phyloP scores from a whole-genome alignment of 2,888 invertebrate genomes.

The Tetropium fuscum region DNA sequence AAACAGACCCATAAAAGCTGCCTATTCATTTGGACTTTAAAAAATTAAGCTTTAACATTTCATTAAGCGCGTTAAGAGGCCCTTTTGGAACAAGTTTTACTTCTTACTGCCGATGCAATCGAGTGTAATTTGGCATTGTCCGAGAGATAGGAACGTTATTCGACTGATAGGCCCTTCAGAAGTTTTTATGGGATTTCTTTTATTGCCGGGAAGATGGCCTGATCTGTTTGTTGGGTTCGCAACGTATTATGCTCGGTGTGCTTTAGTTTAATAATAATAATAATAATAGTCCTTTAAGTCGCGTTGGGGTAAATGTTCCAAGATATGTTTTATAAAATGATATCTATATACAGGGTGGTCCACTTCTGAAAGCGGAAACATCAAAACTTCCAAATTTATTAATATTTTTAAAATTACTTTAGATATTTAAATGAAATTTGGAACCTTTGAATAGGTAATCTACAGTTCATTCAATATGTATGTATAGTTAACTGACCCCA shows the following conservation, averaged over 20 bases:
- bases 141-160: slow-evolving; percentile 33
- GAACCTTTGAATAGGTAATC: too few relatives aligned
- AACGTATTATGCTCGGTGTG: background rate
- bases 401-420: too few relatives aligned
- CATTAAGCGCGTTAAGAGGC: slow-evolving; percentile 57
- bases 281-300: too few relatives aligned
- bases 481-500: too few relatives aligned
- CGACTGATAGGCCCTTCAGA: slow-evolving; percentile 32
- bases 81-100: slow-evolving; percentile 46
- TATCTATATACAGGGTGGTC: too few relatives aligned
- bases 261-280: too few relatives aligned
- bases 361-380: too few relatives aligned
- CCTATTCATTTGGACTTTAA: slow-evolving; percentile 43
- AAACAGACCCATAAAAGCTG: slow-evolving; percentile 36
- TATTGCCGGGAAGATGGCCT: slow-evolving; percentile 23
- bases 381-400: too few relatives aligned
- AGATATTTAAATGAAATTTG: too few relatives aligned
- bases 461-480: too few relatives aligned
- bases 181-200: slow-evolving; percentile 38
- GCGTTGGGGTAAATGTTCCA: too few relatives aligned
- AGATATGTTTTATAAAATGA: too few relatives aligned
- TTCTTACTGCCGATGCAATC: slow-evolving; percentile 40
- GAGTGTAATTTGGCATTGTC: slow-evolving; percentile 40
- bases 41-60: slow-evolving; percentile 60
- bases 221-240: slow-evolving; percentile 1